Evolutionary conservation across 2,113 vertebrate genomes (phyloP).

Genomic region (Macquaria ambigua): DNA sequence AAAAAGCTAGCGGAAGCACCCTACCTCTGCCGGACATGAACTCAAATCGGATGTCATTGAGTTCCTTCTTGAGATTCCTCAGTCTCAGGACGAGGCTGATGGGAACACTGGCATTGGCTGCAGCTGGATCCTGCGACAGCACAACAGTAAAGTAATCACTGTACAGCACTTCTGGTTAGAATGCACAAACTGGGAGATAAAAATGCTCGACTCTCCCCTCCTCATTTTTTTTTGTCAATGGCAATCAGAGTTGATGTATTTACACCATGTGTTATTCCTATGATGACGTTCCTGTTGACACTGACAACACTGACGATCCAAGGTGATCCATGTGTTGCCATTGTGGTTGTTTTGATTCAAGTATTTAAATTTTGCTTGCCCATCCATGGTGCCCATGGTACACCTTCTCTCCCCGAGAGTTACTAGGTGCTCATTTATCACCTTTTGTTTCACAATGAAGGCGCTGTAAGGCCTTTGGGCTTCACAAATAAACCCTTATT

Average conservation of each 20-base stretch:
- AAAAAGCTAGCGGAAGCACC: fast-evolving
- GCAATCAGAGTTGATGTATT: too few species aligned
- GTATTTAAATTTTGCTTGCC: background rate
- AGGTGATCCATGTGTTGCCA: background rate
- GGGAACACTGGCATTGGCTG: slow-evolving; percentile 85
- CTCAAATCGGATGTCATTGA: slow-evolving; percentile 99
- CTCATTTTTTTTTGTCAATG: too few species aligned
- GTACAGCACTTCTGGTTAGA: background rate
- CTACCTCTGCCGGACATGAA: slow-evolving; percentile 98
- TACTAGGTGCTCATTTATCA: too few species aligned
- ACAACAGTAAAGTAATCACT: background rate
- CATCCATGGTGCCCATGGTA: background rate
- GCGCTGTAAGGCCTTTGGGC: too few species aligned
- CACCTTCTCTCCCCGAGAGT: background rate
- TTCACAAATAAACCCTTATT: too few species aligned
- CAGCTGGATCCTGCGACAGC: slow-evolving; percentile 80
- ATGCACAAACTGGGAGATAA: background rate
- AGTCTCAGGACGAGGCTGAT: slow-evolving; percentile 95
- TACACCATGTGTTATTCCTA: too few species aligned
- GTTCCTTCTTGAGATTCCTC: slow-evolving; percentile 98
- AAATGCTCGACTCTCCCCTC: background rate
- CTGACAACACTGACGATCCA: too few species aligned
- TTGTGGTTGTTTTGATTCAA: background rate
- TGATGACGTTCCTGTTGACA: too few species aligned
- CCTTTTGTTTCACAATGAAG: too few species aligned